Conservation (phyloP, 2,113 vertebrate genomes). For the Melanostigma gelatinosum region DNA sequence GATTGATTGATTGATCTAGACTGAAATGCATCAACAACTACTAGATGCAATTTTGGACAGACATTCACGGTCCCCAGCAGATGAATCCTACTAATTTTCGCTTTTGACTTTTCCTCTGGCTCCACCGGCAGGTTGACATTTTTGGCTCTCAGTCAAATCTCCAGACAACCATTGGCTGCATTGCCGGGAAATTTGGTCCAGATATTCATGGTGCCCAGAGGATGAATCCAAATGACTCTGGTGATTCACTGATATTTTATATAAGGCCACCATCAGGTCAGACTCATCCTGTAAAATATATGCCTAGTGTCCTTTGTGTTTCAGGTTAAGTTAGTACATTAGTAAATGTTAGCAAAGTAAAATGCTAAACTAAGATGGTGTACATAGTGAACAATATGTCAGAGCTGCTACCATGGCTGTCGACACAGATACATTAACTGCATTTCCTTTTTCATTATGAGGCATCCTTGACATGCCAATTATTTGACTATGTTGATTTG, state of each 20-base stretch:
- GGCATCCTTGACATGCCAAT: not conserved
- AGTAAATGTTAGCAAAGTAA: not conserved
- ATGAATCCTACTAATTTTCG: not conserved
- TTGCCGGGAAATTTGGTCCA: not conserved
- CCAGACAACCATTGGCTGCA: not conserved
- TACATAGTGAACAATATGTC: not conserved
- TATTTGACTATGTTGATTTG: not conserved
- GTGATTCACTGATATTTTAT: not conserved
- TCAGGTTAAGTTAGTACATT: too few relatives aligned
- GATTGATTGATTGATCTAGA: too few relatives aligned
- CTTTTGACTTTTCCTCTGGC: not conserved
- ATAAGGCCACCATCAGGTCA: not conserved
- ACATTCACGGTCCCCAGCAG: not conserved
- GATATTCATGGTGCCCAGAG: not conserved
- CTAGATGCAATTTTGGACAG: not conserved
- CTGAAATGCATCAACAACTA: not conserved
- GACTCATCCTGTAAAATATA: not conserved
- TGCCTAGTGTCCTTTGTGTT: not conserved
- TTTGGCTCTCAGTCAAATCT: not conserved
- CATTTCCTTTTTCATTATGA: not conserved
- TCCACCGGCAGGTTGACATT: not conserved
- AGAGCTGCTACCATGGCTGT: not conserved
- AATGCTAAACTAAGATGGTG: not conserved
- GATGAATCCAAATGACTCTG: not conserved
- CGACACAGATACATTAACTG: not conserved